Evolutionary conservation across 1,140 invertebrate species (phyloP).

Genomic region (Trichonephila inaurata): DNA sequence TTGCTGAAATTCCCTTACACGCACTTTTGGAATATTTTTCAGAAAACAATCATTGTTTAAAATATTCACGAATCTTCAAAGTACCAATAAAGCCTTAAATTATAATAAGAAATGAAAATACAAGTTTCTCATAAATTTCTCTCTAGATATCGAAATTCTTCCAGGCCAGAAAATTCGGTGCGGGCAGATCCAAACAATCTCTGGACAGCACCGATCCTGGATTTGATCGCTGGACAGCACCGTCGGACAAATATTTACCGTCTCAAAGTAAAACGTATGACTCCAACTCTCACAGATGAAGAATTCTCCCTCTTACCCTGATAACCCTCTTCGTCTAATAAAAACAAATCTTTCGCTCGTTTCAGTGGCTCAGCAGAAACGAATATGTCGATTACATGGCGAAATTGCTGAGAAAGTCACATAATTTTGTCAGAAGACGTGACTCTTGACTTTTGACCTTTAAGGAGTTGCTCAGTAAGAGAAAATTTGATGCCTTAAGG

Average conservation of each 20-base stretch:
- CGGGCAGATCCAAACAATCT: not conserved
- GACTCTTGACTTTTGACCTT: not conserved
- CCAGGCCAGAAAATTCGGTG: not conserved
- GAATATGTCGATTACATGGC: not conserved
- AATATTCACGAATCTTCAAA: too few species aligned
- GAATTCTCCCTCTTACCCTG: not conserved
- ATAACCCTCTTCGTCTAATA: not conserved
- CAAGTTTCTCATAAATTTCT: not conserved
- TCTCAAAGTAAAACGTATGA: conserved; percentile 10
- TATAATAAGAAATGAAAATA: not conserved
- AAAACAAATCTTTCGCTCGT: not conserved
- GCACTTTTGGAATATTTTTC: too few species aligned
- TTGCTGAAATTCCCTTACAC: too few species aligned
- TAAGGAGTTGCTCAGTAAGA: too few species aligned
- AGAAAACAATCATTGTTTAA: too few species aligned
- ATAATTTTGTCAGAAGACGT: not conserved
- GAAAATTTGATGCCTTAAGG: too few species aligned
- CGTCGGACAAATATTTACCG: conserved; percentile 21
- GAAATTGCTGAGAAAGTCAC: not conserved
- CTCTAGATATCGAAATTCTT: not conserved
- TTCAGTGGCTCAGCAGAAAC: not conserved
- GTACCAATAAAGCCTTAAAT: too few species aligned
- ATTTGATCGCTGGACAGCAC: conserved; percentile 14
- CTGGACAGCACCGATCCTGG: not conserved
- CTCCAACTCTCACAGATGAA: not conserved